Evolutionary conservation across 2,888 invertebrate species (phyloP).

Genomic region (Ectemnius continuus): DNA sequence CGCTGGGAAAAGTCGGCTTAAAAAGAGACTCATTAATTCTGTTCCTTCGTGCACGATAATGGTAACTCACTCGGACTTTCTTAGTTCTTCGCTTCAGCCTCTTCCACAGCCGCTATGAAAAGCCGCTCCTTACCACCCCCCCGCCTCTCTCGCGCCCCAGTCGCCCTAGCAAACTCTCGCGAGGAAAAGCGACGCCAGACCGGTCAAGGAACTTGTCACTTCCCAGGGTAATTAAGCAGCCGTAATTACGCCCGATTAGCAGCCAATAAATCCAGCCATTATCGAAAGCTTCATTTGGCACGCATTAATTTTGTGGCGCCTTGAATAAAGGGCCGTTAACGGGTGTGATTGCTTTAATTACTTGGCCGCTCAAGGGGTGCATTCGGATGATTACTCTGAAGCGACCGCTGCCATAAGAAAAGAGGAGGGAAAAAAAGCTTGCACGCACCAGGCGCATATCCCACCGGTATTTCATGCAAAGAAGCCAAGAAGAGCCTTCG

Average conservation of each 20-base stretch:
- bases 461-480: background rate
- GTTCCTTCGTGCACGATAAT: conserved; percentile 54
- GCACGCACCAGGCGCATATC: background rate
- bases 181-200: background rate
- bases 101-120: conserved; percentile 31
- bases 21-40: conserved; percentile 52
- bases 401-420: conserved; percentile 20
- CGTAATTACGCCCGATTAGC: conserved; percentile 50
- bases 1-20: conserved; percentile 14
- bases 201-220: conserved; percentile 34
- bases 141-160: background rate
- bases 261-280: conserved; percentile 39
- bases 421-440: background rate
- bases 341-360: conserved; percentile 53
- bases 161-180: background rate
- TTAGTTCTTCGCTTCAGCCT: conserved; percentile 47
- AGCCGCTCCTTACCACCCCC: conserved; percentile 12
- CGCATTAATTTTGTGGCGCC: conserved; percentile 41
- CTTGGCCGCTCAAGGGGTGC: conserved; percentile 14
- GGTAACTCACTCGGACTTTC: conserved; percentile 51
- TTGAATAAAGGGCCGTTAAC: no score
- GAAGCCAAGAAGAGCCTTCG: background rate
- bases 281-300: conserved; percentile 39
- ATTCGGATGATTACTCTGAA: conserved; percentile 40
- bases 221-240: conserved; percentile 45